A percentile compares a stretch with the other conserved stretches of the same genome.
These are phyloP conservation scores for Ammospiza maritima DNA, from an alignment of 2,797 vertebrate species.

Conservation along the genomic window DNA sequence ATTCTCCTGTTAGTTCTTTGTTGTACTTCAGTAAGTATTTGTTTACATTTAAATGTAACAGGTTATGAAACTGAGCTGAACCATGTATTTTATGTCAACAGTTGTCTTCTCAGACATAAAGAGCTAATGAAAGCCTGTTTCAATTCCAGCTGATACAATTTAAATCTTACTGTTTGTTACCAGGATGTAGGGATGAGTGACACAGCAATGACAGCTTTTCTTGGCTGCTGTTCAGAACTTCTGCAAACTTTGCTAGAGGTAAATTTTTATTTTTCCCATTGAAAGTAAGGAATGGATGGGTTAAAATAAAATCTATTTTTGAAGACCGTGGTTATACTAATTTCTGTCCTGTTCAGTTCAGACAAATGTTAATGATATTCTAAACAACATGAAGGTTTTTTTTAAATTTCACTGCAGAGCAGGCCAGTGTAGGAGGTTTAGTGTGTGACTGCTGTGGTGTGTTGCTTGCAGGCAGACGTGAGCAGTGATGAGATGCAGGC, in stretches of 20 bases:
- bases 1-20: background rate
- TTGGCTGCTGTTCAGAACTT: slow-evolving; percentile 91
- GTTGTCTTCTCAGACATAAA: background rate
- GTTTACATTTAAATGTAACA: background rate
- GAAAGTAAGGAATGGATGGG: background rate
- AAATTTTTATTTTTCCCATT: background rate
- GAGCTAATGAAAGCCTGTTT: background rate
- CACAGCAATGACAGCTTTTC: slow-evolving; percentile 87
- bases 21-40: background rate
- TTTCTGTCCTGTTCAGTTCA: background rate
- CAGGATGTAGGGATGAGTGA: slow-evolving; percentile 97
- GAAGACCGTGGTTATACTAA: background rate
- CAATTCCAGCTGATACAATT: background rate
- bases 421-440: background rate
- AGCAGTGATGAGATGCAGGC: slow-evolving; percentile 85
- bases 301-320: background rate
- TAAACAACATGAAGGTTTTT: background rate
- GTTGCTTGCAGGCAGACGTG: slow-evolving; percentile 84
- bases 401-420: background rate
- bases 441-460: background rate
- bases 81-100: background rate
- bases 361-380: background rate
- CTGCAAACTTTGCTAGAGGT: slow-evolving; percentile 96
- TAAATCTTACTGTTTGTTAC: background rate
- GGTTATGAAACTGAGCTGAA: background rate